Evolutionary conservation across 2,888 invertebrate species (phyloP).

Genomic region (Idaea dimidiata): DNA sequence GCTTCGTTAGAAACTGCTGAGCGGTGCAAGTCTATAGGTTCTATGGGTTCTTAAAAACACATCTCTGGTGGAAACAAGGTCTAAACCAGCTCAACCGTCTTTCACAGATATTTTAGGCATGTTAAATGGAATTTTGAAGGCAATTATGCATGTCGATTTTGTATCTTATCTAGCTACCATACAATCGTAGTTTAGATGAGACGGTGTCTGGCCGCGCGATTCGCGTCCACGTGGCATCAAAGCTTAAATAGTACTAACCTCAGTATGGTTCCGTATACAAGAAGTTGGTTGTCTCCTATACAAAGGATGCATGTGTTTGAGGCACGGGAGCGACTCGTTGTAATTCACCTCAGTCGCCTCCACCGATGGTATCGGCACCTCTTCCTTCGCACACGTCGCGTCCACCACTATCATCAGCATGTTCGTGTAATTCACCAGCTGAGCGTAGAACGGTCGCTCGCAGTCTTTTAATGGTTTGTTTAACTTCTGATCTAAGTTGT

Average conservation of each 20-base stretch:
- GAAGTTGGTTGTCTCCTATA: slow-evolving; percentile 85
- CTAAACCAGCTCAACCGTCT: no score
- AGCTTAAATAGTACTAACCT: slow-evolving; percentile 73
- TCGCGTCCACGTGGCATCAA: background rate
- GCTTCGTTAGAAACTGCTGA: no score
- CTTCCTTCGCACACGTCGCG: slow-evolving; percentile 79
- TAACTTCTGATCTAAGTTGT: slow-evolving; percentile 72
- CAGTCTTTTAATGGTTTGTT: slow-evolving; percentile 67
- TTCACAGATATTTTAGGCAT: no score
- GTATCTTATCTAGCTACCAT: no score
- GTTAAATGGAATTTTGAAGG: no score
- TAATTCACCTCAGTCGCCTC: slow-evolving; percentile 75
- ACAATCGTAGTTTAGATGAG: no score
- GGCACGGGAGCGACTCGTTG: slow-evolving; percentile 83
- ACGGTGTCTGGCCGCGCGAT: background rate
- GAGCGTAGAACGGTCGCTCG: slow-evolving; percentile 85
- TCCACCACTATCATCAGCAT: slow-evolving; percentile 90
- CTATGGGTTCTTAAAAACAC: no score
- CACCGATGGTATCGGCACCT: slow-evolving; percentile 62
- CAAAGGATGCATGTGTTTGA: slow-evolving; percentile 79
- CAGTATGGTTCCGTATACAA: slow-evolving; percentile 88
- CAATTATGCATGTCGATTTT: no score
- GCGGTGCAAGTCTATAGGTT: no score
- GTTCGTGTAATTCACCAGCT: slow-evolving; percentile 88
- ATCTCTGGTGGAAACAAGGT: no score